Percentiles rank a stretch among this genome's conserved stretches.
phyloP scores from a whole-genome alignment of 2,888 invertebrate species.

The Tetragnatha montana region DNA sequence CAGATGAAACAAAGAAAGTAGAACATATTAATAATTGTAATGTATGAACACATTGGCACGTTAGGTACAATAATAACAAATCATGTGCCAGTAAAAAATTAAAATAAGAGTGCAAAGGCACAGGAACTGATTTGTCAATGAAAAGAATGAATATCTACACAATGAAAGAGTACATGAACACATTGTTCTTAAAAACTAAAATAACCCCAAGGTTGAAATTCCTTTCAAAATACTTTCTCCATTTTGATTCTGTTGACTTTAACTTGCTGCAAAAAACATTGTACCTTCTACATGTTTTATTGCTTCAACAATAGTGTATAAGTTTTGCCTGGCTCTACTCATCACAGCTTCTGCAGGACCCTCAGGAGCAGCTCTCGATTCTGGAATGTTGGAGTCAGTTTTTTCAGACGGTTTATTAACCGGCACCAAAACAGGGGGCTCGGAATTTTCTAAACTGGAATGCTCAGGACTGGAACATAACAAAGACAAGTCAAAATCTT shows the following conservation, averaged over 20 bases:
- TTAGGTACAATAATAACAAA: no score
- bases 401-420: conserved; percentile 25
- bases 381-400: neutral
- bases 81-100: no score
- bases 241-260: conserved; percentile 27
- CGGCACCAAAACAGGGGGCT: conserved; percentile 44
- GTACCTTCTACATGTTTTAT: conserved; percentile 98
- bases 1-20: no score
- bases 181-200: no score
- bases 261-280: conserved; percentile 86
- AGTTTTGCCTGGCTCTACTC: conserved; percentile 90
- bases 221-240: neutral
- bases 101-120: no score
- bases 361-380: neutral
- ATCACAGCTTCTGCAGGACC: conserved; percentile 46
- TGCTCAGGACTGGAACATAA: conserved; percentile 57
- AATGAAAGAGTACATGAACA: no score
- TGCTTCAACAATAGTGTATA: conserved; percentile 98
- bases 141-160: no score
- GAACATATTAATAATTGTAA: no score
- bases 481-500: conserved; percentile 47
- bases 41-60: no score
- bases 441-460: conserved; percentile 41
- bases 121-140: no score
- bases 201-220: no score